Base-by-base conservation (phyloP, 37 sponge, comb jelly and placozoan species). In the Diacarnus erythraeanus region DNA sequence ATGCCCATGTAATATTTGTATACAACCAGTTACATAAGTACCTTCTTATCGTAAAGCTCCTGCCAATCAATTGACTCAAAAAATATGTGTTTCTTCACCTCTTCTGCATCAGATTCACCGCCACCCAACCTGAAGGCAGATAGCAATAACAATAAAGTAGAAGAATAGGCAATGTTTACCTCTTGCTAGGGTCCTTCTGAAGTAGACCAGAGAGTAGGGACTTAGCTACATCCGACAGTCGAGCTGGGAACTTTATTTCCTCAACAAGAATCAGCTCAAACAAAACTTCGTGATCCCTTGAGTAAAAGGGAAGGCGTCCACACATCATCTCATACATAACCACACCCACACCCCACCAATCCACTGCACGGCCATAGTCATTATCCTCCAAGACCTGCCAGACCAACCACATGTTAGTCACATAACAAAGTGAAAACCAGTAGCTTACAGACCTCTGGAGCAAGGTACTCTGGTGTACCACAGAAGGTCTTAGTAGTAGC, bases 291-390 rank as follows among this genome's bases (percentile, higher is more conserved):
- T 98, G 99, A 51, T 91, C 88, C 38, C 90, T 74, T 59, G 96
- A 86, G 80, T 95, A 95, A 85, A 98, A 98, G 12, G 99, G 99
- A 0, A 98, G 86, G 2, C 99, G 88, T 20, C 99, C 99, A 88
- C 99, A 98, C 89, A 95, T 88, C 99, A 98, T 98, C 82, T 98
- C 99, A 80, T 98, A 98, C 89, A 94, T 81, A 57, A 98, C 99
- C 86, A 98, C 99, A 61, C 99, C 99, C 57, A 98, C 83, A 34
- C 99, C 96, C 99, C 99, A 98, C 99, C 99, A 98, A 72, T 98
- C 99, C 25, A 98, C 99, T 4, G 92, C 88, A 31, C 94, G 74
- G 12, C 99, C 99, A 60, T 98, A 98, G 64, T 95, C 96, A 88
- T 91, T 93, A 74, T 98, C 99, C 59, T 98, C 99, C 34, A 98